Evolutionary conservation across 2,797 vertebrate species (phyloP).

Genomic region (Steatocranus sp.): DNA sequence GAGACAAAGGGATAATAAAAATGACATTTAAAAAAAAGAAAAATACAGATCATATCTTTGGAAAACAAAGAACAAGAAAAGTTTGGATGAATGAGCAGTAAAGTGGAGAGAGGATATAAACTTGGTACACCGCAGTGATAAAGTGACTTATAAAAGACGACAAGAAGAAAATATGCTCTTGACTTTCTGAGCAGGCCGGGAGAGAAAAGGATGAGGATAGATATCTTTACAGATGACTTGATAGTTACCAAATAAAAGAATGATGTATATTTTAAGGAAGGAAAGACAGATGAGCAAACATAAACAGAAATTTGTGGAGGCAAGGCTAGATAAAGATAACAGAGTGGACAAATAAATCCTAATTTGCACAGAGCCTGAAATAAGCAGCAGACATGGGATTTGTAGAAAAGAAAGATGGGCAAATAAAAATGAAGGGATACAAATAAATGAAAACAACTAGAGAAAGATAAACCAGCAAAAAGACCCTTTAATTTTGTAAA

Average conservation of each 20-base stretch:
- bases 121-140: neutral
- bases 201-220: neutral
- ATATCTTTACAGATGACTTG: neutral
- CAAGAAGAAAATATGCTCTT: neutral
- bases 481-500: neutral
- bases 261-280: conserved; percentile 11
- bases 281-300: conserved; percentile 7
- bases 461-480: neutral
- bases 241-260: conserved; percentile 2
- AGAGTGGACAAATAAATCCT: conserved; percentile 1
- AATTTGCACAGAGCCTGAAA: neutral
- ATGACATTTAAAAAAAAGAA: neutral
- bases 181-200: neutral
- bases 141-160: neutral
- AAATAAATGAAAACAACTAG: neutral
- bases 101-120: neutral
- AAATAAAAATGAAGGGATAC: neutral
- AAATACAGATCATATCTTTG: neutral
- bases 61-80: neutral
- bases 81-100: neutral
- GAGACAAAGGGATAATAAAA: neutral
- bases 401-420: neutral
- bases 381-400: neutral
- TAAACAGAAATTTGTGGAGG: conserved; percentile 22
- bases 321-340: conserved; percentile 17